These are phyloP conservation scores for Antrozous pallidus DNA, from an alignment of 2,797 vertebrate genomes.

Conservation along the genomic window DNA sequence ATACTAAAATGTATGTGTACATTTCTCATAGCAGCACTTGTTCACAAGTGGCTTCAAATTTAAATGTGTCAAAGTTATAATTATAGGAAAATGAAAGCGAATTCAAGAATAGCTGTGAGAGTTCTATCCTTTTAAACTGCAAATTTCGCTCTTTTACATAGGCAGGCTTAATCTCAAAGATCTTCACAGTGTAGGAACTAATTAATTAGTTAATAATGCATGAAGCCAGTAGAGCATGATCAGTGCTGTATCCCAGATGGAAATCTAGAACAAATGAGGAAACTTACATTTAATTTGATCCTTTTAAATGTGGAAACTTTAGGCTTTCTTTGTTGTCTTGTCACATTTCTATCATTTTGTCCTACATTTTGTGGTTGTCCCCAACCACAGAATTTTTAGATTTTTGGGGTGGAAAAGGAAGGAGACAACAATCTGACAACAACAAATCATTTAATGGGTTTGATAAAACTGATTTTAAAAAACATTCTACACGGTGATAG, in stretches of 20 bases:
- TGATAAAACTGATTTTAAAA: slow-evolving; percentile 7
- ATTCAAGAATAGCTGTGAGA: slow-evolving; percentile 67
- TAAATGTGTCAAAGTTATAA: slow-evolving; percentile 77
- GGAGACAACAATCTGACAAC: neutral
- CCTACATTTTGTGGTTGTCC: neutral
- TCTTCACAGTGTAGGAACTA: slow-evolving; percentile 76
- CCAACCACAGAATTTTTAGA: neutral
- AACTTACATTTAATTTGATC: slow-evolving; percentile 77
- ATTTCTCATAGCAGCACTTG: slow-evolving; percentile 52
- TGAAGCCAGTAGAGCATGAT: slow-evolving; percentile 75
- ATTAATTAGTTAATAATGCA: slow-evolving; percentile 85
- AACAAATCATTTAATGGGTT: neutral
- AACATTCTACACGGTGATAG: neutral
- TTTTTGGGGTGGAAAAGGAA: neutral
- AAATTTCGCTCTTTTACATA: slow-evolving; percentile 78
- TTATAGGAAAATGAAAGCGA: slow-evolving; percentile 77
- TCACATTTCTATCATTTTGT: slow-evolving; percentile 67
- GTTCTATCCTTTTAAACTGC: slow-evolving; percentile 77
- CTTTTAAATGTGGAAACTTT: slow-evolving; percentile 62
- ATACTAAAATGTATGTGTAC: slow-evolving; percentile 65
- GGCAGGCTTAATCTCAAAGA: slow-evolving; percentile 77
- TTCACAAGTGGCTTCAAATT: slow-evolving; percentile 65
- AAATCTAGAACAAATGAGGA: slow-evolving; percentile 76
- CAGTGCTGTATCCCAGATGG: slow-evolving; percentile 62
- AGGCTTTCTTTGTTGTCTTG: slow-evolving; percentile 36